These are phyloP conservation scores for Dusona sp. DNA, from an alignment of 2,888 invertebrate species.

Conservation along the genomic window DNA sequence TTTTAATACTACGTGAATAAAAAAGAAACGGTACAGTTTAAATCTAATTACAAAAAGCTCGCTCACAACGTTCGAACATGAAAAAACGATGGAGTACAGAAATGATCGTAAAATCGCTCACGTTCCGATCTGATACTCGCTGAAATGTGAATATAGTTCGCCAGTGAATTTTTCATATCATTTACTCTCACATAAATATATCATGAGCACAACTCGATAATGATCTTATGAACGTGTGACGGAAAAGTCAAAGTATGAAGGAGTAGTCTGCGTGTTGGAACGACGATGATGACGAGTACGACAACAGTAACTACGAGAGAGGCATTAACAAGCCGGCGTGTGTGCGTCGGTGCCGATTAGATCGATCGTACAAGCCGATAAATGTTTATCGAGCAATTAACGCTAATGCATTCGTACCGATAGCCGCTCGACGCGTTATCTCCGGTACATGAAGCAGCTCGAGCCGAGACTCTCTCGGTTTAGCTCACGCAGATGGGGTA, in stretches of 20 bases:
- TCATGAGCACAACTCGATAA: constrained; percentile 57
- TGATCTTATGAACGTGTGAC: constrained; percentile 55
- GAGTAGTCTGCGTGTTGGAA: constrained; percentile 27
- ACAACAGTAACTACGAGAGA: constrained; percentile 17
- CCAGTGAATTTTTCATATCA: constrained; percentile 18
- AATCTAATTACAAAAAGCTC: not conserved
- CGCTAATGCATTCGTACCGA: constrained; percentile 70
- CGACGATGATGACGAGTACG: constrained; percentile 33
- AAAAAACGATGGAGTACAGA: constrained; percentile 16
- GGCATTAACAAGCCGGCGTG: constrained; percentile 53
- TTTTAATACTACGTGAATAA: constrained; percentile 6
- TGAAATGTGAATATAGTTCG: constrained; percentile 16
- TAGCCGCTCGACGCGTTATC: constrained; percentile 58
- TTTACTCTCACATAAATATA: constrained; percentile 53
- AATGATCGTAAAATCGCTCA: constrained; percentile 59
- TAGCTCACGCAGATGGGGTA: constrained; percentile 51
- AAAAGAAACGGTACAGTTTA: not conserved
- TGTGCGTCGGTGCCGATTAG: constrained; percentile 60
- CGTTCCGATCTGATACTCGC: constrained; percentile 17
- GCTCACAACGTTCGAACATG: not conserved
- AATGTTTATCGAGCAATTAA: constrained; percentile 70
- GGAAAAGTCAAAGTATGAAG: constrained; percentile 57
- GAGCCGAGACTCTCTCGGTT: constrained; percentile 46
- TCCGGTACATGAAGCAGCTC: constrained; percentile 45
- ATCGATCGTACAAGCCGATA: constrained; percentile 65